Evolutionary conservation across 1,140 invertebrate species (phyloP), one percentile per base, ranked within the genome.

Genomic region (Pemphigus obesinymphae): DNA sequence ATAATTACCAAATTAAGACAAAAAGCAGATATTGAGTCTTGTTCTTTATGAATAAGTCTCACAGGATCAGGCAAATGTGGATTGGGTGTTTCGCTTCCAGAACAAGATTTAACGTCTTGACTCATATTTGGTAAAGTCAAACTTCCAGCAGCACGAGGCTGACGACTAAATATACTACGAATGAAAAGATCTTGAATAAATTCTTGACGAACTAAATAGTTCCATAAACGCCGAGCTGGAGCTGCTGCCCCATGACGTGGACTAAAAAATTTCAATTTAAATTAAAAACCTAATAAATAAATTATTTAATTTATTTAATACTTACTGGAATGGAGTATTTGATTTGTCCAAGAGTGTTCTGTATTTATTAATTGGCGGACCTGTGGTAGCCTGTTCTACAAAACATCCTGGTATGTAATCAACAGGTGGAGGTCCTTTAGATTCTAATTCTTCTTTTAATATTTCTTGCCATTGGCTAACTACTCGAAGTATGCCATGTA

Each of bases 11-110:
- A 92, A 89, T 98, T 99, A 61, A 99, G 89, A 86, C 96, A 97
- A 89, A 99, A 99, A 45, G 97, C 95, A 84, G 96, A 93, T 83
- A 99, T 98, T 82, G 96, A 96, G 87, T 99, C 98, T 89, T 98
- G 97, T 87, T 99, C 98, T 88, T 99, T 99, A 87, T 99, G 98
- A 83, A 99, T 97, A 83, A 99, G 96, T 82, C 97, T 91, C 82
- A 98, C 95, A 55, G 96, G 94, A 85, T 95, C 94, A 66, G 91
- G 90, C 83, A 92, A 86, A 82, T 88, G 88, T 82, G 89, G 87
- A 68, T 88, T 88, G 23, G 82, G 82, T 23, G 84, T 84, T 53
- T 85, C 85, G 20, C 85, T 84, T 40, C 85, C 85, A n/a, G 85
- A 82, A 63, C 63, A 82, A 1, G 83, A 82, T 40, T 83, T 82